Percentiles rank a stretch among this genome's conserved stretches.
phyloP scores from a whole-genome alignment of 2,888 invertebrate genomes.

The Meghimatium bilineatum region DNA sequence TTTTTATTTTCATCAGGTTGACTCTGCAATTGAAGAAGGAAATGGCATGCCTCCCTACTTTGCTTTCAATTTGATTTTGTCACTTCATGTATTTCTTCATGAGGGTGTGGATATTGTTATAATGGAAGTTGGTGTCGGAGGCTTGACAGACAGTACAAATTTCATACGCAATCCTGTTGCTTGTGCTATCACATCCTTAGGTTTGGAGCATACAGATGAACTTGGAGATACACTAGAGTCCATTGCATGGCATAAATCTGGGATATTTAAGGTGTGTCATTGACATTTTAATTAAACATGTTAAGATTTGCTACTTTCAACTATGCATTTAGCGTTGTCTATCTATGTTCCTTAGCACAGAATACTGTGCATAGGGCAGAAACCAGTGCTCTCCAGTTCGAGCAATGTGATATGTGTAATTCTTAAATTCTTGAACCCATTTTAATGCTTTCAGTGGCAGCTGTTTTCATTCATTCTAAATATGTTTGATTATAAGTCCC shows the following conservation, averaged over 20 bases:
- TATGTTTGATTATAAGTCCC: no score
- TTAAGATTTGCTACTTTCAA: background rate
- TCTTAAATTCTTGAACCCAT: no score
- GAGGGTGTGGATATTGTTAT: slow-evolving; percentile 91
- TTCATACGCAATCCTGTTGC: slow-evolving; percentile 89
- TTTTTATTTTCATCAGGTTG: background rate
- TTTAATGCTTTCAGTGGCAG: no score
- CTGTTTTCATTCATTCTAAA: no score
- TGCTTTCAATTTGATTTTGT: slow-evolving; percentile 93
- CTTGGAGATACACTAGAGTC: slow-evolving; percentile 89
- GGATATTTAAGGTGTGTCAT: slow-evolving; percentile 87
- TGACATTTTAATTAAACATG: background rate
- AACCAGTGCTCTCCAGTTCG: no score
- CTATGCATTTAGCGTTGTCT: no score
- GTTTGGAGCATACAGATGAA: slow-evolving; percentile 90
- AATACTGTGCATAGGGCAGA: no score
- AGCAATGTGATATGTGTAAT: no score
- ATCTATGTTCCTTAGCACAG: no score
- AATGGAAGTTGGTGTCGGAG: slow-evolving; percentile 98
- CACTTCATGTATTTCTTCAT: slow-evolving; percentile 89
- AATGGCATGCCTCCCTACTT: slow-evolving; percentile 93
- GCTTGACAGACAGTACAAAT: slow-evolving; percentile 95
- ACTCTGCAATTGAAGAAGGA: slow-evolving; percentile 35
- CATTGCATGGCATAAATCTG: slow-evolving; percentile 96
- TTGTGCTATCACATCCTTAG: slow-evolving; percentile 88